Conservation (phyloP, 2,113 vertebrate genomes). For the Osmerus eperlanus region DNA sequence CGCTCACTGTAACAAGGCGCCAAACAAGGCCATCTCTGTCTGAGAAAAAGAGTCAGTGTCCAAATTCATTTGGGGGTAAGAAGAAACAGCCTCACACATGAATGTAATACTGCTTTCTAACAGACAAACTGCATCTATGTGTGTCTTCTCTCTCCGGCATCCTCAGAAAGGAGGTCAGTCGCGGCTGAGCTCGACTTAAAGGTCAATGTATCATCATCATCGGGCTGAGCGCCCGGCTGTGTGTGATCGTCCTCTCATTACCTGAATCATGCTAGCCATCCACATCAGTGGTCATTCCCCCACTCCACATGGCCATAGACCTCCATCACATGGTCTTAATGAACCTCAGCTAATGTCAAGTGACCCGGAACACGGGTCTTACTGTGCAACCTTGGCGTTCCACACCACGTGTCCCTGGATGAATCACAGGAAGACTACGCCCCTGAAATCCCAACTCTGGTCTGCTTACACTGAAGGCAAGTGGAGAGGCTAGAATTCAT, state of each 20-base stretch:
- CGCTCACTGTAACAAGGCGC: neutral
- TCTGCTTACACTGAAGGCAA: too few relatives aligned
- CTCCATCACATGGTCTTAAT: slow-evolving; percentile 34
- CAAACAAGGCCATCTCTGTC: neutral
- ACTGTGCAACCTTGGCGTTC: slow-evolving; percentile 45
- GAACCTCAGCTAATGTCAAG: slow-evolving; percentile 60
- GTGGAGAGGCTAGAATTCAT: too few relatives aligned
- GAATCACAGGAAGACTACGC: slow-evolving; percentile 43
- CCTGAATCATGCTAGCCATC: slow-evolving; percentile 52
- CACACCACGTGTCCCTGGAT: slow-evolving; percentile 43
- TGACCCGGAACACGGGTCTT: slow-evolving; percentile 53
- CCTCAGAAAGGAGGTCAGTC: slow-evolving; percentile 56
- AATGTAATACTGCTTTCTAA: neutral
- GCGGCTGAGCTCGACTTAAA: slow-evolving; percentile 47
- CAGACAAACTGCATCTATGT: slow-evolving; percentile 1
- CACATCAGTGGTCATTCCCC: slow-evolving; percentile 48
- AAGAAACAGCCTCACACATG: neutral
- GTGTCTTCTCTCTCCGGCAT: slow-evolving; percentile 38
- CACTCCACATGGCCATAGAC: too few relatives aligned
- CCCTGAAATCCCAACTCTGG: neutral
- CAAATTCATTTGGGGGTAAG: neutral
- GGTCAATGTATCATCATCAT: slow-evolving; percentile 32
- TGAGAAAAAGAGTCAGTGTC: neutral
- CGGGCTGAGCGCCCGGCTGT: slow-evolving; percentile 20
- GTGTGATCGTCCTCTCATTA: slow-evolving; percentile 20